Conservation (phyloP, 2,113 vertebrate genomes). For the Chloebia gouldiae region DNA sequence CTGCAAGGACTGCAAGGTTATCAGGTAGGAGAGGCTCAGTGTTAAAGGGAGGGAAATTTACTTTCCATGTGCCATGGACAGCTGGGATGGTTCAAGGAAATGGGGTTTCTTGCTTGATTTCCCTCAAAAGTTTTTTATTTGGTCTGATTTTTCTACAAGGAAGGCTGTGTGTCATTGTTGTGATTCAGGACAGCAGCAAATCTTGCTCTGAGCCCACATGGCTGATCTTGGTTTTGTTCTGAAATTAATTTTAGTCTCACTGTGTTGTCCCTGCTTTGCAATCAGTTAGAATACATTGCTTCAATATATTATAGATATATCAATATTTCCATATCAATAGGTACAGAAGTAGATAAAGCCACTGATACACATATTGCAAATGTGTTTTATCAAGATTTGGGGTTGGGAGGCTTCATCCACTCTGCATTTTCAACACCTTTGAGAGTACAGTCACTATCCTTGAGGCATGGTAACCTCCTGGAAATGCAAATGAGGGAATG, state of each 20-base stretch:
- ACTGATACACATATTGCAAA: background rate
- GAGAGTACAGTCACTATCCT: background rate
- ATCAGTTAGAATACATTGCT: background rate
- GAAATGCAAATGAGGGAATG: background rate
- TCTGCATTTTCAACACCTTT: background rate
- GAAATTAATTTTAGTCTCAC: background rate
- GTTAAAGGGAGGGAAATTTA: background rate
- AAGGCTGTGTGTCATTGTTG: background rate
- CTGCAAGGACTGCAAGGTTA: constrained; percentile 98
- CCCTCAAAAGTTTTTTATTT: background rate
- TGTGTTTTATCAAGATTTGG: background rate
- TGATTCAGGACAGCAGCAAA: background rate
- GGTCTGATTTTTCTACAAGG: background rate
- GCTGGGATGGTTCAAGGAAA: background rate
- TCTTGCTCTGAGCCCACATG: background rate
- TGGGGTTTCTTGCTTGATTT: background rate
- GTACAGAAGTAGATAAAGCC: background rate
- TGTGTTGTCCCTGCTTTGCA: background rate
- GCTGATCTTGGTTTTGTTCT: background rate
- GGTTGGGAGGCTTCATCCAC: background rate
- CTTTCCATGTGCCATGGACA: background rate
- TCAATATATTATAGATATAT: accelerated
- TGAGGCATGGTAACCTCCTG: background rate
- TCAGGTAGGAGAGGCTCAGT: constrained; percentile 78
- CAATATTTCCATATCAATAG: background rate